These are phyloP conservation scores for Platerodrilus igneus DNA, from an alignment of 2,888 invertebrate species.

Conservation along the genomic window DNA sequence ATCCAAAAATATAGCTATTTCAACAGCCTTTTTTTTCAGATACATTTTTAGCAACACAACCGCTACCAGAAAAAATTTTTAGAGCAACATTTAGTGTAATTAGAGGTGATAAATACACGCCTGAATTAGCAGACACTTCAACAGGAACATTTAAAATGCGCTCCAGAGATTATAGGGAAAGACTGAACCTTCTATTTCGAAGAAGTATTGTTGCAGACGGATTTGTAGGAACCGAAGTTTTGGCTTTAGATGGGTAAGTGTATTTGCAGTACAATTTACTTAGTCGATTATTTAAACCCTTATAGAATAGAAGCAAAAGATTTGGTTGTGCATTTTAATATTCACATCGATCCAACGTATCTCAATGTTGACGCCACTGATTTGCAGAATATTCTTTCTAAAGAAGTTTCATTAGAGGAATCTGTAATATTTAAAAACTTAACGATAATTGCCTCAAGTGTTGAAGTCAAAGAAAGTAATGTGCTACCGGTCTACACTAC, in stretches of 20 bases:
- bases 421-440: constrained; percentile 60
- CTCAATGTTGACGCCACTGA: constrained; percentile 58
- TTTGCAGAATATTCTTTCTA: constrained; percentile 60
- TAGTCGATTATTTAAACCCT: constrained; percentile 17
- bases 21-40: no score
- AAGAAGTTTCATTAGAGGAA: constrained; percentile 58
- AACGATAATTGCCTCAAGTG: constrained; percentile 60
- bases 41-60: constrained; percentile 67
- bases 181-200: constrained; percentile 68
- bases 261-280: constrained; percentile 20
- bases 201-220: constrained; percentile 70
- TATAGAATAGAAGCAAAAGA: constrained; percentile 64
- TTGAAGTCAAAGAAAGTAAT: constrained; percentile 59
- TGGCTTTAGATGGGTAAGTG: constrained; percentile 78
- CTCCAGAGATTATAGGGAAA: constrained; percentile 69
- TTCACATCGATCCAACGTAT: constrained; percentile 70
- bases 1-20: no score
- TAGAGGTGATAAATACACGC: constrained; percentile 64
- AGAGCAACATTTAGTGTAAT: constrained; percentile 73
- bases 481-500: constrained; percentile 41
- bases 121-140: constrained; percentile 62
- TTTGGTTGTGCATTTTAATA: constrained; percentile 78
- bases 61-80: constrained; percentile 75
- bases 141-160: constrained; percentile 67
- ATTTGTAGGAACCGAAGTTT: constrained; percentile 73